Evolutionary conservation across 2,113 vertebrate species (phyloP), one percentile per base, ranked within the genome.

Genomic region (Eubucco bourcierii): DNA sequence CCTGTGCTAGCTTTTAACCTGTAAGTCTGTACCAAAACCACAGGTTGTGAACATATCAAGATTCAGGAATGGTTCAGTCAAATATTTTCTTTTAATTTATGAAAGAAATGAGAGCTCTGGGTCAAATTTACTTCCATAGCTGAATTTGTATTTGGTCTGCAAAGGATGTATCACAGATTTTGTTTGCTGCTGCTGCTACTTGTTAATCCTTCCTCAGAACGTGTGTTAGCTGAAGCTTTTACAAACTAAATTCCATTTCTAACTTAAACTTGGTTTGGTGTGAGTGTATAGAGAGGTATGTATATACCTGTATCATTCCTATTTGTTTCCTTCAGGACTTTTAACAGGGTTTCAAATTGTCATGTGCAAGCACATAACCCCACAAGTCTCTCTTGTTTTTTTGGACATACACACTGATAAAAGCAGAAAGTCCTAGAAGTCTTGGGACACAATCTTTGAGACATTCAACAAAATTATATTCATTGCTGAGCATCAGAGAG

Each of bases 41-140:
- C 27, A 58, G 47, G 10, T 78, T 86, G 84, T 78, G n/a, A 90
- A 65, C 16, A 12, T 23, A 58, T 12, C 41, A 82, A 84, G 75
- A 76, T 91, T 93, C 20, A 44, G 12, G 47, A 74, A 31, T 72
- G 4, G 18, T 72, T 80, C 27, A 64, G n/a, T 84, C 80, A 93
- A 94, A 80, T 94, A 93, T 91, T 96, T 93, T 93, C 50, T 87
- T 95, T 90, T 80, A 56, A 94, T 95, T 90, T 88, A n/a, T 83
- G 34, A 68, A 65, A 67, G 53, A 91, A 80, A 16, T 61, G 68
- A 50, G 59, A 91, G n/a, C 50, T 88, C 53, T 72, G 60, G 50
- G 77, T 94, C 70, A 79, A 88, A 95, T 95, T 86, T 84, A 91
- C 58, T 90, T 95, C 25, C 17, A 8, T 53, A 76, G 71, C 41